Evolutionary conservation across 2,113 vertebrate species (phyloP).

Genomic region (Poeciliopsis turrubarensis): DNA sequence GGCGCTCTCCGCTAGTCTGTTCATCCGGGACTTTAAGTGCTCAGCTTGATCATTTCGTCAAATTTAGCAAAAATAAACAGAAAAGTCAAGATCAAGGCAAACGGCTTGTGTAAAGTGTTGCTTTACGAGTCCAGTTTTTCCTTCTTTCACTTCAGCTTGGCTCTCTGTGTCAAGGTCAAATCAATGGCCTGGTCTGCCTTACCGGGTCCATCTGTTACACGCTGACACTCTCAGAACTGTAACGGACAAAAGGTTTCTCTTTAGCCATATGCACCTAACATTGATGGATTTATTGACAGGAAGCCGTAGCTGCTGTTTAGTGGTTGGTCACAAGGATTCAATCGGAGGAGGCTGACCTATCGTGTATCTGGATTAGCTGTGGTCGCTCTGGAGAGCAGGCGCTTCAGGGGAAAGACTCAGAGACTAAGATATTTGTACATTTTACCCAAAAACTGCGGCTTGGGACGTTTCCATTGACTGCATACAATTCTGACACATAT

Average conservation of each 20-base stretch:
- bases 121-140: background rate
- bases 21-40: background rate
- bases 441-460: background rate
- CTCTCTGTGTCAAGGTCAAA: conserved; percentile 69
- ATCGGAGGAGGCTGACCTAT: conserved; percentile 33
- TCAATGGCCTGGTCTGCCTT: conserved; percentile 63
- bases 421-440: background rate
- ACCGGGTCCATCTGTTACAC: conserved; percentile 68
- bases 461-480: too few species aligned
- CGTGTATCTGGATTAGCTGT: conserved; percentile 2
- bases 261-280: conserved; percentile 52
- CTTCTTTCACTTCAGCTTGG: conserved; percentile 16
- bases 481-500: too few species aligned
- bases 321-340: conserved; percentile 21
- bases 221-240: conserved; percentile 26
- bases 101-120: background rate
- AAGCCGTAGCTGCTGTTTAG: conserved; percentile 16
- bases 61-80: background rate
- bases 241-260: conserved; percentile 17
- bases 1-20: background rate
- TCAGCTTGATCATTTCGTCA: background rate
- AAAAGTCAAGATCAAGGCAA: background rate
- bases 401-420: background rate
- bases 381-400: conserved; percentile 26
- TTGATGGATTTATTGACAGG: conserved; percentile 66